phyloP scores from a whole-genome alignment of 2,797 vertebrate species.

The Urocyon cinereoargenteus region DNA sequence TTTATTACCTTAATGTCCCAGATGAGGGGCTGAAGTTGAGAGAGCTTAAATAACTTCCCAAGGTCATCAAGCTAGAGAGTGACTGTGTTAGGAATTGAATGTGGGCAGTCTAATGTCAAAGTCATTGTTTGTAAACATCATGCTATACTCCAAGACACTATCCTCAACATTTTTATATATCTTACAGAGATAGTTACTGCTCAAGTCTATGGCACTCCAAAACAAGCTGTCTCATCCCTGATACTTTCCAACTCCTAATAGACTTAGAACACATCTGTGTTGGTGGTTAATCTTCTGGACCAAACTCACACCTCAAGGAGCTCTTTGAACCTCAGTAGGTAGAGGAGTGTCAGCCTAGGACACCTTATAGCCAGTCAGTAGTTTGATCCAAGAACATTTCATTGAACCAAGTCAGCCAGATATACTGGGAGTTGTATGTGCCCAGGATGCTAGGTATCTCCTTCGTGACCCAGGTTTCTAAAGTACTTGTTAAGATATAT shows the following conservation, averaged over 20 bases:
- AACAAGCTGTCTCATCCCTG: not conserved
- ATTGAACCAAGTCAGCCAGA: not conserved
- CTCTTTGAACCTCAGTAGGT: not conserved
- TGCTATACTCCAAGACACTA: not conserved
- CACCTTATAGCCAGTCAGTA: not conserved
- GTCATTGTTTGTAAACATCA: not conserved
- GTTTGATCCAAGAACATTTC: not conserved
- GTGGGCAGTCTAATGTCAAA: not conserved
- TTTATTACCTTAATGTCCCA: slow-evolving; percentile 31
- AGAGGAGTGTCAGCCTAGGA: not conserved
- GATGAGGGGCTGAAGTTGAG: not conserved
- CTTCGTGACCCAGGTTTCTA: not conserved
- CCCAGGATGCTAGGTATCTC: not conserved
- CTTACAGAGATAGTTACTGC: not conserved
- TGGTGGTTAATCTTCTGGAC: not conserved
- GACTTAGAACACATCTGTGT: not conserved
- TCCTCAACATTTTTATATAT: not conserved
- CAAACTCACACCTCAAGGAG: not conserved
- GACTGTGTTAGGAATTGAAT: not conserved
- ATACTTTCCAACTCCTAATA: not conserved
- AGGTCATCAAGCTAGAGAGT: not conserved
- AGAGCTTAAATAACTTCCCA: not conserved
- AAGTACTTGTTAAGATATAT: not conserved
- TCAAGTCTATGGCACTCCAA: not conserved
- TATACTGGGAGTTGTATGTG: not conserved